These are phyloP conservation scores for Agonopterix arenella DNA, from an alignment of 2,888 invertebrate genomes.

Conservation along the genomic window DNA sequence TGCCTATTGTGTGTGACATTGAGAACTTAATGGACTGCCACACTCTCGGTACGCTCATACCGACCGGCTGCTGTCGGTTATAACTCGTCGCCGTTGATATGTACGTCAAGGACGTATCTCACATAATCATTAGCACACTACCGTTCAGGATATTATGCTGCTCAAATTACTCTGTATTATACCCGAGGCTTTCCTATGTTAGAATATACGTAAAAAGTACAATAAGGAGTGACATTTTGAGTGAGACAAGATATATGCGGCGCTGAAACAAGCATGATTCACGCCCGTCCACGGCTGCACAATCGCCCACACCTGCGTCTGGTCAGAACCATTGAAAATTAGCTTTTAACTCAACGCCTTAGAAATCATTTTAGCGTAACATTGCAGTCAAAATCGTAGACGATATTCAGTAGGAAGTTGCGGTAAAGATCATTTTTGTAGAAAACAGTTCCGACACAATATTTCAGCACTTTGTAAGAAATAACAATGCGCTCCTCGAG, in stretches of 20 bases:
- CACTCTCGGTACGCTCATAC: constrained; percentile 17
- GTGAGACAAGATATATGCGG: constrained; percentile 55
- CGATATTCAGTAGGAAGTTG: constrained; percentile 19
- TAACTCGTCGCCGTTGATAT: not conserved
- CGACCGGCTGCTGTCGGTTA: constrained; percentile 17
- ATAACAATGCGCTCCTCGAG: constrained; percentile 63
- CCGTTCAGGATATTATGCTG: too few species aligned
- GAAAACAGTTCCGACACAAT: constrained; percentile 44
- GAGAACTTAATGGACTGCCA: constrained; percentile 68
- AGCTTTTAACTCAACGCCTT: constrained; percentile 16
- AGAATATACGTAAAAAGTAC: constrained; percentile 33
- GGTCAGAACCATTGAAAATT: constrained; percentile 18
- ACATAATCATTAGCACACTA: too few species aligned
- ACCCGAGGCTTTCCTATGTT: not conserved
- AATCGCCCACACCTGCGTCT: constrained; percentile 58
- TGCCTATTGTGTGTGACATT: constrained; percentile 54
- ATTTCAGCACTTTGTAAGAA: constrained; percentile 66
- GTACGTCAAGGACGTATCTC: too few species aligned
- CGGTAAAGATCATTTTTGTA: constrained; percentile 48
- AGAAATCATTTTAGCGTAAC: constrained; percentile 24
- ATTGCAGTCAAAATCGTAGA: constrained; percentile 23
- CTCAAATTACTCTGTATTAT: too few species aligned
- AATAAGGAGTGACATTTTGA: constrained; percentile 41
- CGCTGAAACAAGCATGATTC: constrained; percentile 63
- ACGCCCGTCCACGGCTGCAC: constrained; percentile 37